A percentile compares a stretch with the other conserved stretches of the same genome.
Conservation (phyloP, 1,140 invertebrate species). For the Ostrea denselamellosa region DNA sequence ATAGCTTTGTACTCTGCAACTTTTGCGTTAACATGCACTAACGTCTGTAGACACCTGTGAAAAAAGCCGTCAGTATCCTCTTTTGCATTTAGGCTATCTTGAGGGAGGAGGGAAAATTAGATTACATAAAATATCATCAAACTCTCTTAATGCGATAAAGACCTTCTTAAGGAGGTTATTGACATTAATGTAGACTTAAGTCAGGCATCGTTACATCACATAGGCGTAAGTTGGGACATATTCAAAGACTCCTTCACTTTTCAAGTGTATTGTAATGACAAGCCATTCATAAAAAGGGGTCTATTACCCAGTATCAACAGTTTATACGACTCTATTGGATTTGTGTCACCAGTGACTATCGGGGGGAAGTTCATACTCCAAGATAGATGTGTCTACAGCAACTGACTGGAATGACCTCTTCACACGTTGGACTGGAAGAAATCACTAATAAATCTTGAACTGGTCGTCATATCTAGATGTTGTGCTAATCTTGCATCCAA, state of each 20-base stretch:
- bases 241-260: slow-evolving; percentile 48
- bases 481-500: not conserved
- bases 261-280: not conserved
- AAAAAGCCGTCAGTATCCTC: slow-evolving; percentile 43
- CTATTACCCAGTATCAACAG: slow-evolving; percentile 42
- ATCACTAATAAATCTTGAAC: not conserved
- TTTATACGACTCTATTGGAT: slow-evolving; percentile 44
- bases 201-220: slow-evolving; percentile 22
- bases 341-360: slow-evolving; percentile 64
- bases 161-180: slow-evolving; percentile 43
- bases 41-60: slow-evolving; percentile 9
- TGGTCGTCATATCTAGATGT: not conserved
- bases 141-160: slow-evolving; percentile 41
- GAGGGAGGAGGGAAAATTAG: slow-evolving; percentile 42
- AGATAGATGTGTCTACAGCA: slow-evolving; percentile 58
- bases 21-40: slow-evolving; percentile 60
- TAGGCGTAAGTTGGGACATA: slow-evolving; percentile 52
- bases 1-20: slow-evolving; percentile 41
- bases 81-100: slow-evolving; percentile 21
- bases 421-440: not conserved
- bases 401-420: slow-evolving; percentile 45
- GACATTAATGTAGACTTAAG: slow-evolving; percentile 35
- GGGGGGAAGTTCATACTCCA: slow-evolving; percentile 78
- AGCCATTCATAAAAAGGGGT: slow-evolving; percentile 49
- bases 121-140: slow-evolving; percentile 57